A percentile compares a stretch with the other conserved stretches of the same genome.
These are phyloP conservation scores for Sebastes nivosus DNA, from an alignment of 2,797 vertebrate genomes.

Conservation along the genomic window DNA sequence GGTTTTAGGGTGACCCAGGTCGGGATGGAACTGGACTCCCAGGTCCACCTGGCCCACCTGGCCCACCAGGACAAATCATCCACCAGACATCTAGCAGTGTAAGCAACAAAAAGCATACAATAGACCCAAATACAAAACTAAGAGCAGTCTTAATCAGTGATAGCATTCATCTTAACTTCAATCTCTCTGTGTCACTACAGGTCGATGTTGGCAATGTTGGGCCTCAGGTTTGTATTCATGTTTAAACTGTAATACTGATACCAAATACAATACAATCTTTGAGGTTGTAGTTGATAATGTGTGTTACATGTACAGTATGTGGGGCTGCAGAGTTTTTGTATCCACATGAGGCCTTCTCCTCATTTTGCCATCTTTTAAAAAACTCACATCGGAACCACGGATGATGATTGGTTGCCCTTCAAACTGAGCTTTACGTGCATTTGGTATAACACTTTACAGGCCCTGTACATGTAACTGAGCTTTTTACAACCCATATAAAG, in stretches of 20 bases:
- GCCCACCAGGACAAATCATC: slow-evolving; percentile 88
- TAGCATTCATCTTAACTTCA: neutral
- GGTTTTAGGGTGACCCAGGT: slow-evolving; percentile 88
- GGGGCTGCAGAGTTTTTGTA: neutral
- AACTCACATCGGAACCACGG: neutral
- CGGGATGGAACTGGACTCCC: slow-evolving; percentile 86
- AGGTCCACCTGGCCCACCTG: slow-evolving; percentile 89
- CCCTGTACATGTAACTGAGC: neutral
- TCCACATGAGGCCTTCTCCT: too few relatives aligned
- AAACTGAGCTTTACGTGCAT: neutral
- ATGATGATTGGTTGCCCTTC: neutral
- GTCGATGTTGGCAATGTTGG: slow-evolving; percentile 61
- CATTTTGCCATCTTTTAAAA: neutral
- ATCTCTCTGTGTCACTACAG: slow-evolving; percentile 52
- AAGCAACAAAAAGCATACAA: slow-evolving; percentile 11
- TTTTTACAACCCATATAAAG: neutral
- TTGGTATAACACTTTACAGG: neutral
- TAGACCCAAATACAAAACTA: neutral
- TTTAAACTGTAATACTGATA: neutral
- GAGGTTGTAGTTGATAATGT: neutral
- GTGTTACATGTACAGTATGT: neutral
- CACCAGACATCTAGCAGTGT: slow-evolving; percentile 74
- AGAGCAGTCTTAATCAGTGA: neutral
- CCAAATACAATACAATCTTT: neutral
- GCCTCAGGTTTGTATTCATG: slow-evolving; percentile 64